Percentiles rank a stretch among this genome's conserved stretches.
Evolutionary conservation across 2,888 invertebrate species (phyloP).

Genomic region (Drosophila histrio): DNA sequence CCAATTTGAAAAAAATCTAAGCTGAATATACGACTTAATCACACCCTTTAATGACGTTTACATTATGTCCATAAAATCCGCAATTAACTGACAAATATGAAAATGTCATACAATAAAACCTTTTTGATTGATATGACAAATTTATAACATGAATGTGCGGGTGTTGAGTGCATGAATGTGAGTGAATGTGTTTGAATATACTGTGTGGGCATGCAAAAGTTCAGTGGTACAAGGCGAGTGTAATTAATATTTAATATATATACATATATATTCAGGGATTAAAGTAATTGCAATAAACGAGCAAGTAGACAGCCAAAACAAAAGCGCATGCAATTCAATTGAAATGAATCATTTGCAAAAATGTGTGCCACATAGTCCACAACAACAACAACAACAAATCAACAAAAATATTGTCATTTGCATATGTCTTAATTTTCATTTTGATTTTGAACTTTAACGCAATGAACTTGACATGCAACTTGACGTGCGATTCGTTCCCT

Average conservation of each 20-base stretch:
- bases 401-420: constrained; percentile 31
- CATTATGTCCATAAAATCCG: constrained; percentile 8
- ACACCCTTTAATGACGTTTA: constrained; percentile 25
- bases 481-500: constrained; percentile 28
- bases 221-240: constrained; percentile 68
- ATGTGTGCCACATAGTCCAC: constrained; percentile 55
- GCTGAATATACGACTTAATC: not conserved
- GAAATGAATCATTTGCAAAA: constrained; percentile 50
- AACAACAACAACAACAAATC: not conserved
- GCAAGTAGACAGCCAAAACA: constrained; percentile 31
- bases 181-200: constrained; percentile 7
- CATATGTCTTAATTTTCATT: constrained; percentile 46
- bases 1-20: not conserved
- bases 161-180: constrained; percentile 9
- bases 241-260: constrained; percentile 66
- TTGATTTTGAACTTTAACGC: constrained; percentile 32
- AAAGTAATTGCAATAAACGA: constrained; percentile 33
- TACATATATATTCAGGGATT: constrained; percentile 53
- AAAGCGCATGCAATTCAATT: constrained; percentile 23
- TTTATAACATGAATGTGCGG: constrained; percentile 30
- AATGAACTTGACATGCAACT: constrained; percentile 57
- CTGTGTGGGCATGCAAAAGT: constrained; percentile 54
- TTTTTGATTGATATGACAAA: constrained; percentile 62
- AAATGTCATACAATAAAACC: constrained; percentile 50
- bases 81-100: constrained; percentile 55